Evolutionary conservation across 2,113 vertebrate species (phyloP), one percentile per base, ranked within the genome.

Genomic region (Odocoileus hemionus): DNA sequence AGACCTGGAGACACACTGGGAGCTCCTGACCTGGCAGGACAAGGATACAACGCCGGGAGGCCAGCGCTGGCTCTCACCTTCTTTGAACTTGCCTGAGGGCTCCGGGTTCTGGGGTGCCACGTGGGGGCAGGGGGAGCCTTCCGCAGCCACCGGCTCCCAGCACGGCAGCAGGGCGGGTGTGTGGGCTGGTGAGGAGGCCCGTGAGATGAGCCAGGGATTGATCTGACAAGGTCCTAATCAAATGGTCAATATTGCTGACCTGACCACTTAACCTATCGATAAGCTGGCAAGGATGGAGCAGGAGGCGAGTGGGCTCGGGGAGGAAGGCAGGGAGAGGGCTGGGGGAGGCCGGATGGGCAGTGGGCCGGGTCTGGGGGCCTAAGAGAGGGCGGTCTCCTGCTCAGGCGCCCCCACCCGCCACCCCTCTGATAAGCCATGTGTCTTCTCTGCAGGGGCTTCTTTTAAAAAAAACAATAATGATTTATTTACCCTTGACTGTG

Each of bases 211-310:
- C 97, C 74, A 82, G 95, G 98, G 98, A 98, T 97, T 98, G 98
- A 98, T 98, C 98, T 98, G 98, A 98, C 98, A 98, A 98, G 98
- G 97, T 98, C 98, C 98, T 98, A 99, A 98, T 98, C 98, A 98
- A 98, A 97, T 98, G 98, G 98, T 98, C 98, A 98, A 99, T 98
- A 98, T 98, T 94, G 9, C 98, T 98, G 98, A 98, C 98, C 98
- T 64, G 92, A 97, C 95, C 98, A 98, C 98, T 99, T 99, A 98
- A 98, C 98, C 98, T 98, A 99, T 99, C 97, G 98, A 99, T 98
- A 98, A 98, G 98, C 97, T 97, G 97, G 98, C 96, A 96, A 98
- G 45, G 93, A 93, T 76, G 91, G 96, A 98, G 79, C 88, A 93
- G 97, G 85, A n/a, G 3, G 95, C 0, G 5, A 93, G 96, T 6